Percentiles rank a stretch among this genome's conserved stretches.
Evolutionary conservation across 2,888 invertebrate genomes (phyloP).

Genomic region (Orthosia gothica): DNA sequence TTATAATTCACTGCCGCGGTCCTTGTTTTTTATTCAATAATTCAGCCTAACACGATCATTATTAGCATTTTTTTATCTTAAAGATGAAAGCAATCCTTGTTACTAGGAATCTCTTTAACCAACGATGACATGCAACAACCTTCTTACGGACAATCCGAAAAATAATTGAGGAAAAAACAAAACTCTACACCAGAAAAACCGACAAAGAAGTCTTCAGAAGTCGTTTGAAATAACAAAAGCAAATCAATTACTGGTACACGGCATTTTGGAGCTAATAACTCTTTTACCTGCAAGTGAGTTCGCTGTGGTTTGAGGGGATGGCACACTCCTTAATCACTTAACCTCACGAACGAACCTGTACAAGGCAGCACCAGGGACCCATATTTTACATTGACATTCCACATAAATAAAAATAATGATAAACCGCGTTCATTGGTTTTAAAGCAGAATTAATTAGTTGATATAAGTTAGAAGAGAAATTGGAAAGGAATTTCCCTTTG

Average conservation of each 20-base stretch:
- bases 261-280: conserved; percentile 65
- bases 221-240: conserved; percentile 54
- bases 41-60: too few relatives aligned
- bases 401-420: conserved; percentile 64
- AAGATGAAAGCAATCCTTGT: background rate
- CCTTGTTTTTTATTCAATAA: too few relatives aligned
- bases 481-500: conserved; percentile 12
- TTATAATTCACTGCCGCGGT: too few relatives aligned
- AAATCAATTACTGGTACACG: conserved; percentile 67
- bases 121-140: background rate
- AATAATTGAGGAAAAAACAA: conserved; percentile 20
- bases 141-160: background rate
- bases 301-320: conserved; percentile 60
- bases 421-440: conserved; percentile 49
- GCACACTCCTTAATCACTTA: conserved; percentile 75
- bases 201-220: conserved; percentile 53
- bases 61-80: background rate
- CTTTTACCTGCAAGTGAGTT: conserved; percentile 65
- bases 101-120: background rate
- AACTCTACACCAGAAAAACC: conserved; percentile 18
- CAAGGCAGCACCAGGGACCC: conserved; percentile 52
- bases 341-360: conserved; percentile 73
- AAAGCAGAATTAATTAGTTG: conserved; percentile 52
- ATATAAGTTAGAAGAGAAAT: conserved; percentile 36
- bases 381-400: conserved; percentile 63